Base-by-base conservation (phyloP, 1,140 invertebrate genomes). In the Dendrolimus kikuchii region DNA sequence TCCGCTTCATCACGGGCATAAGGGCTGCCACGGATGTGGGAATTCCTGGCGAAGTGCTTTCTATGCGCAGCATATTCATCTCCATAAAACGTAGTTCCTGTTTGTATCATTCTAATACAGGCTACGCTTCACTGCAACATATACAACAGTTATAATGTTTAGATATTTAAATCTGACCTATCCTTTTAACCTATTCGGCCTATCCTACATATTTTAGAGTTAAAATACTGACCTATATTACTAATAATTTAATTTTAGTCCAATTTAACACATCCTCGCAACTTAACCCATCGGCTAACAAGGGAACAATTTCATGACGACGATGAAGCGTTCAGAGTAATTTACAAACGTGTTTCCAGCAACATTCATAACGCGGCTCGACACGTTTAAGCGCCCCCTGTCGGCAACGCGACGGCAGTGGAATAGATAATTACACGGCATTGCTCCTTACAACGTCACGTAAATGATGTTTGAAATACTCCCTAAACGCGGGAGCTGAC, bases 361-460 rank as follows among this genome's bases (percentile, higher is more conserved):
- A 10, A 45, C 43, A 45, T 45, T 45, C 23, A 10, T 10, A n/a
- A 45, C 5, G 43, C 23, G n/a, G 43, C 8, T 5, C 5, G 46
- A 7, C 46, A 37, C 46, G 38, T 48, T 23, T 48, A 48, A 36
- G 46, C 23, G 38, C 38, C 46, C 46, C 46, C 38, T 9, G 36
- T 38, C 36, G 46, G 23, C 7, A 38, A 37, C 8, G 23, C n/a
- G 43, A 23, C 23, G 36, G 38, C 46, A 38, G 38, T 48, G n/a
- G 36, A n/a, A 38, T 9, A 8, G 46, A 48, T 48, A 23, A 48
- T 48, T 38, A 48, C 46, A 38, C 36, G 38, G 38, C 36, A 48
- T 48, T 38, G 46, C 46, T 48, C 38, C 43, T 45, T 45, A 5
- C 43, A n/a, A 45, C 43, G 23, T 8, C 43, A 45, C 6, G 43